These are phyloP conservation scores for Paramuricea clavata DNA, from an alignment of 92 coral and sea anemone genomes.

Conservation along the genomic window DNA sequence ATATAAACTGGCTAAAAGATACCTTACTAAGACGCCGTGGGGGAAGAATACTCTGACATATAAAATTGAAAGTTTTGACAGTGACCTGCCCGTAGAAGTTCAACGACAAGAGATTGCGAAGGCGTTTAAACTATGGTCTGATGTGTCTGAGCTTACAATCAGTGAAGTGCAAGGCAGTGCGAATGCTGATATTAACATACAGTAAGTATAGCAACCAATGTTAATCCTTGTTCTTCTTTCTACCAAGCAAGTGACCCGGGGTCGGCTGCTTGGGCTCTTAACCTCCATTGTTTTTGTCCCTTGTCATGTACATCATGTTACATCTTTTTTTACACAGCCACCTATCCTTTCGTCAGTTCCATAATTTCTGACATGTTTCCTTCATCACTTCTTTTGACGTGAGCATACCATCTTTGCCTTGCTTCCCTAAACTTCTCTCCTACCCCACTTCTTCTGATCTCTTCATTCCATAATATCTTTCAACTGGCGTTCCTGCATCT, in stretches of 20 bases:
- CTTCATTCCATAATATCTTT: not conserved
- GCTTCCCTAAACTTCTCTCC: too few species aligned
- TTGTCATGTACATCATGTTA: too few species aligned
- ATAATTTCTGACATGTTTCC: too few species aligned
- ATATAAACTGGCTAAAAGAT: not conserved
- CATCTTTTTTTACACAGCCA: not conserved
- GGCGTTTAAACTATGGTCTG: constrained; percentile 74
- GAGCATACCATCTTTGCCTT: too few species aligned
- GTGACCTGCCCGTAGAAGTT: constrained; percentile 47
- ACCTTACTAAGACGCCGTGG: constrained; percentile 55
- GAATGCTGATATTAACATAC: constrained; percentile 57
- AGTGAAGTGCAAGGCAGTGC: constrained; percentile 44
- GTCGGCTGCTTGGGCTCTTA: too few species aligned
- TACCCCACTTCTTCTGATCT: too few species aligned
- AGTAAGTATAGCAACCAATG: constrained; percentile 28
- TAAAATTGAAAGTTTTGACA: constrained; percentile 52
- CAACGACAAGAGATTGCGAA: constrained; percentile 62
- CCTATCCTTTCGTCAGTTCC: not conserved
- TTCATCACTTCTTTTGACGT: too few species aligned
- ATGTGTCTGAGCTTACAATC: constrained; percentile 53
- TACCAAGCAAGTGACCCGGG: too few species aligned
- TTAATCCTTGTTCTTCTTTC: too few species aligned
- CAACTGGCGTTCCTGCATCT: not conserved
- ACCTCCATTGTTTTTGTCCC: too few species aligned
- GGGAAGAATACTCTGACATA: constrained; percentile 48